Evolutionary conservation across 1,140 invertebrate species (phyloP).

Genomic region (Drosophila sulfurigaster): DNA sequence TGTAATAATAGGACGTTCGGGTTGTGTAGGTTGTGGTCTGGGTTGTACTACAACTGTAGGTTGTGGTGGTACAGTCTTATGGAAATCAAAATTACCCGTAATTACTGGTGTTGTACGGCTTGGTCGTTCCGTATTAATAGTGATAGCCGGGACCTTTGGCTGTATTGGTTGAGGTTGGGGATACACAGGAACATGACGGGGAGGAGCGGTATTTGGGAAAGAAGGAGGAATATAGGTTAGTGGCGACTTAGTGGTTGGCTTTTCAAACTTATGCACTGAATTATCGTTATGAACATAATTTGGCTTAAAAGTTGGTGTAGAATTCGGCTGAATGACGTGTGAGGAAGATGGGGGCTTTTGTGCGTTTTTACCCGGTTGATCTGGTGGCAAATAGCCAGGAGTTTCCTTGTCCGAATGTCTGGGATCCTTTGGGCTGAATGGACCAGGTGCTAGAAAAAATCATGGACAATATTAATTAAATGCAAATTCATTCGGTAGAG

Average conservation of each 20-base stretch:
- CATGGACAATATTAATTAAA: neutral
- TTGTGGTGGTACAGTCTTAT: slow-evolving; percentile 47
- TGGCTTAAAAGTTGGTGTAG: slow-evolving; percentile 60
- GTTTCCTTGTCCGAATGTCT: slow-evolving; percentile 75
- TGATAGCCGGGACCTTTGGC: slow-evolving; percentile 79
- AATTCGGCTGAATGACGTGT: slow-evolving; percentile 50
- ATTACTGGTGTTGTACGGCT: slow-evolving; percentile 63
- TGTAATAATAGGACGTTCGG: slow-evolving; percentile 15
- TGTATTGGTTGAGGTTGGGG: slow-evolving; percentile 59
- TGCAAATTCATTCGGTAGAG: neutral
- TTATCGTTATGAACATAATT: slow-evolving; percentile 76
- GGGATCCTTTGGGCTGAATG: slow-evolving; percentile 62
- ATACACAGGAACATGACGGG: slow-evolving; percentile 58
- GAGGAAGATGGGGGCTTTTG: slow-evolving; percentile 53
- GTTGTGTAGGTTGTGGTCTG: slow-evolving; percentile 13
- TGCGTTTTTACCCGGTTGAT: slow-evolving; percentile 70
- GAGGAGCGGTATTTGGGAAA: slow-evolving; percentile 69
- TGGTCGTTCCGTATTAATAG: slow-evolving; percentile 77
- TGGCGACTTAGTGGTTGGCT: slow-evolving; percentile 56
- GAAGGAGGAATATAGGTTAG: slow-evolving; percentile 83
- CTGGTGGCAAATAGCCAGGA: slow-evolving; percentile 79
- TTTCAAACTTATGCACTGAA: slow-evolving; percentile 65
- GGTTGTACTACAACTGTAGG: slow-evolving; percentile 20
- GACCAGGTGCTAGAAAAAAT: slow-evolving; percentile 30
- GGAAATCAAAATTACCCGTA: slow-evolving; percentile 75